A percentile compares a stretch with the other conserved stretches of the same genome.
These are phyloP conservation scores for Laspeyria flexula DNA, from an alignment of 2,888 invertebrate species.

Conservation along the genomic window DNA sequence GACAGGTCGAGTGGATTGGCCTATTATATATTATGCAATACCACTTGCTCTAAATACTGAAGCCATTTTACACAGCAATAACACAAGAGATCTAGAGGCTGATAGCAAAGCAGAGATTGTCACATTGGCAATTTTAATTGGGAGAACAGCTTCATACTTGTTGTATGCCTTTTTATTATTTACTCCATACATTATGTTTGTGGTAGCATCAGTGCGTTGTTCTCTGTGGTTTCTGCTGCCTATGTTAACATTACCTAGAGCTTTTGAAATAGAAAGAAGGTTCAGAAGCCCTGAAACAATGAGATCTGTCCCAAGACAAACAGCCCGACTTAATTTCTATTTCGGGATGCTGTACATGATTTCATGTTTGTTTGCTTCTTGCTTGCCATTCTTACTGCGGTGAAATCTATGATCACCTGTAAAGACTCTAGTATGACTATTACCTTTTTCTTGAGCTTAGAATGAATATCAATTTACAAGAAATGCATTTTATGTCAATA, in stretches of 20 bases:
- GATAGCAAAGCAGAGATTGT: slow-evolving; percentile 96
- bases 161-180: slow-evolving; percentile 96
- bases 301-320: slow-evolving; percentile 93
- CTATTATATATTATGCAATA: slow-evolving; percentile 96
- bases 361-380: slow-evolving; percentile 90
- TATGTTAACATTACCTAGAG: slow-evolving; percentile 93
- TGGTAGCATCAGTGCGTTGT: slow-evolving; percentile 93
- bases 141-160: slow-evolving; percentile 95
- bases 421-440: background rate
- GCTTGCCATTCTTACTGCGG: slow-evolving; percentile 86
- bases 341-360: slow-evolving; percentile 96
- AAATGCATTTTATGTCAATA: slow-evolving; percentile 10
- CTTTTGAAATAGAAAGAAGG: slow-evolving; percentile 95
- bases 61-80: slow-evolving; percentile 97
- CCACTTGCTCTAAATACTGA: slow-evolving; percentile 97
- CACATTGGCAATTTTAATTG: slow-evolving; percentile 97
- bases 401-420: slow-evolving; percentile 34
- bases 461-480: slow-evolving; percentile 8
- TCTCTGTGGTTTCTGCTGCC: slow-evolving; percentile 96
- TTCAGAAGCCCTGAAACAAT: slow-evolving; percentile 93
- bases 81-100: slow-evolving; percentile 95
- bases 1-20: slow-evolving; percentile 96
- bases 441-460: slow-evolving; percentile 9
- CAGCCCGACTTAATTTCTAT: slow-evolving; percentile 95
- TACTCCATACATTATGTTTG: slow-evolving; percentile 95